A percentile compares a stretch with the other conserved stretches of the same genome.
Conservation (phyloP, 2,888 invertebrate genomes). For the Cryptophagus acutangulus region DNA sequence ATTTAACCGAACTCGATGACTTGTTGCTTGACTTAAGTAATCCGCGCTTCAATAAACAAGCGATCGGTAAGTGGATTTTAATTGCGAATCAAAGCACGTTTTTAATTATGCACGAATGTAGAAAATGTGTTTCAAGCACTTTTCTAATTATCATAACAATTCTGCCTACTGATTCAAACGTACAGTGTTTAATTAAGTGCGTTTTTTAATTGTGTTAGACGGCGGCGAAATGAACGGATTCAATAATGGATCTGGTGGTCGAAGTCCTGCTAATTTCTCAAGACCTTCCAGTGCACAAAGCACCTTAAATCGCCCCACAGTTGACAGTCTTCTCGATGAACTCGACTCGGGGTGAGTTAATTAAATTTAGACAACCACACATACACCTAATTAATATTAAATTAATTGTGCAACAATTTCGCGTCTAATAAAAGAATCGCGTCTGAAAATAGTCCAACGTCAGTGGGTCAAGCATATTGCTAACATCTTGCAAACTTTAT, state of each 20-base stretch:
- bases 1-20: constrained; percentile 86
- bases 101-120: too few species aligned
- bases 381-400: too few species aligned
- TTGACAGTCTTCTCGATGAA: constrained; percentile 86
- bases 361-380: constrained; percentile 3
- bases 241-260: constrained; percentile 40
- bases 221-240: constrained; percentile 38
- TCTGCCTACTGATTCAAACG: too few species aligned
- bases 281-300: constrained; percentile 45
- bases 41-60: constrained; percentile 56
- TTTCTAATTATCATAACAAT: too few species aligned
- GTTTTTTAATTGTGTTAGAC: constrained; percentile 32
- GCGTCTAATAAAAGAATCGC: too few species aligned
- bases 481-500: neutral
- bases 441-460: too few species aligned
- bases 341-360: constrained; percentile 70
- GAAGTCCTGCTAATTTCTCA: constrained; percentile 42
- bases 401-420: too few species aligned
- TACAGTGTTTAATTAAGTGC: neutral
- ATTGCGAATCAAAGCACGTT: too few species aligned
- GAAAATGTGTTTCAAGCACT: too few species aligned
- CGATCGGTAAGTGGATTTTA: neutral
- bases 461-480: too few species aligned
- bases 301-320: constrained; percentile 63
- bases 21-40: constrained; percentile 87